Conservation (phyloP, 2,797 vertebrate species). For the Strix occidentalis region DNA sequence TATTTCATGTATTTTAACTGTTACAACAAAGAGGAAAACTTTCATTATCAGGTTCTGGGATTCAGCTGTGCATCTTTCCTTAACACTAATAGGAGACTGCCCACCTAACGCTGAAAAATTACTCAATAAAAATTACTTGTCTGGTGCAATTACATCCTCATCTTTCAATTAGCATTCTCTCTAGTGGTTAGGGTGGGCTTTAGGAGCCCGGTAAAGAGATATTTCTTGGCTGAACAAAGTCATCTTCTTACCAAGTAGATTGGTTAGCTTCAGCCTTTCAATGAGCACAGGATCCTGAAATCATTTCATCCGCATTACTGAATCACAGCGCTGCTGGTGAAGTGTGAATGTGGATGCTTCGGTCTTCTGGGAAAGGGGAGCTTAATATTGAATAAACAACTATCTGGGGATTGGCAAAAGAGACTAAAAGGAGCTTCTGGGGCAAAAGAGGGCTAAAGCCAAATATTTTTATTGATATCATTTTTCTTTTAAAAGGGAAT, state of each 20-base stretch:
- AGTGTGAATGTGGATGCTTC: slow-evolving; percentile 10
- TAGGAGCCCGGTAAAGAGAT: not conserved
- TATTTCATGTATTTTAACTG: not conserved
- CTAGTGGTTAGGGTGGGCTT: not conserved
- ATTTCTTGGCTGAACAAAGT: slow-evolving; percentile 41
- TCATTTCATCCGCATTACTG: slow-evolving; percentile 50
- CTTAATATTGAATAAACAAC: slow-evolving; percentile 46
- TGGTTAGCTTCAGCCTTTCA: slow-evolving; percentile 17
- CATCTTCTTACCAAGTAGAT: slow-evolving; percentile 29
- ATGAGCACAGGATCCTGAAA: not conserved
- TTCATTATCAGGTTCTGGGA: slow-evolving; percentile 22
- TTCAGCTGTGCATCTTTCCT: slow-evolving; percentile 33
- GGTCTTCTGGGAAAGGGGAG: slow-evolving; percentile 43
- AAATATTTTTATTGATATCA: slow-evolving; percentile 7
- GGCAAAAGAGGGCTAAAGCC: slow-evolving; percentile 16
- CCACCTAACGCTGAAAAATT: slow-evolving; percentile 66
- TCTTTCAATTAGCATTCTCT: slow-evolving; percentile 58
- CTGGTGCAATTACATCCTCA: slow-evolving; percentile 55
- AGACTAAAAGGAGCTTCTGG: slow-evolving; percentile 16
- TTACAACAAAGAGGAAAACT: slow-evolving; percentile 25
- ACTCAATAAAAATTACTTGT: slow-evolving; percentile 66
- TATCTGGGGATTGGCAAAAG: not conserved
- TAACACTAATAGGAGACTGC: not conserved
- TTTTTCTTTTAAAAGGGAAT: slow-evolving; percentile 22
- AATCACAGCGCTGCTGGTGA: slow-evolving; percentile 1